phyloP scores from a whole-genome alignment of 1,140 invertebrate species.

The Drosophila nigrodunni region DNA sequence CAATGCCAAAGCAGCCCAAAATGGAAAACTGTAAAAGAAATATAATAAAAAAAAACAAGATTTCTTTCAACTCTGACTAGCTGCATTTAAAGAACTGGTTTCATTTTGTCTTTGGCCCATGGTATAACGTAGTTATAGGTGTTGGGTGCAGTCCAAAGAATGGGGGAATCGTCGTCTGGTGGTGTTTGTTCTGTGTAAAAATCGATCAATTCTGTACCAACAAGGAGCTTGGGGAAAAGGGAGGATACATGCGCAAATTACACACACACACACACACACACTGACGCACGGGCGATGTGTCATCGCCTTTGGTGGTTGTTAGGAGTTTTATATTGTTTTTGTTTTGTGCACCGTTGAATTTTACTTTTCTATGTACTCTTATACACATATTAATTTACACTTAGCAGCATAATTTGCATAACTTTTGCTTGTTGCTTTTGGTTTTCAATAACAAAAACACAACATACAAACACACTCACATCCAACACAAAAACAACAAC shows the following conservation, averaged over 20 bases:
- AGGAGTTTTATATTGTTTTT: conserved; percentile 56
- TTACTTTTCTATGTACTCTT: conserved; percentile 28
- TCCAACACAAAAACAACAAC: conserved; percentile 47
- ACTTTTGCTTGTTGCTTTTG: conserved; percentile 58
- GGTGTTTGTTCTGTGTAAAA: conserved; percentile 59
- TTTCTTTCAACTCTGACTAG: conserved; percentile 35
- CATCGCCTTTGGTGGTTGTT: conserved; percentile 72
- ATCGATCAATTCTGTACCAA: conserved; percentile 65
- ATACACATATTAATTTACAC: conserved; percentile 35
- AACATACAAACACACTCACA: conserved; percentile 20
- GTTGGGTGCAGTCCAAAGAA: conserved; percentile 51
- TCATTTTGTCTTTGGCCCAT: conserved; percentile 50
- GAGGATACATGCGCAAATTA: conserved; percentile 74
- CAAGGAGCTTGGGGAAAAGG: conserved; percentile 22
- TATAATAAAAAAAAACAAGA: conserved; percentile 65
- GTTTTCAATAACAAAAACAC: conserved; percentile 78
- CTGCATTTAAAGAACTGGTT: conserved; percentile 73
- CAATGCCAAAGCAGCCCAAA: conserved; percentile 65
- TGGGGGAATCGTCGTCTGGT: conserved; percentile 29
- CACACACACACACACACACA: conserved; percentile 43
- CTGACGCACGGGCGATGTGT: conserved; percentile 64
- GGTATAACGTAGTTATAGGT: conserved; percentile 53
- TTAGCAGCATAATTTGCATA: conserved; percentile 67
- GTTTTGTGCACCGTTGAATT: conserved; percentile 35
- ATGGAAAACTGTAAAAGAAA: conserved; percentile 71